Base-by-base conservation (phyloP, 2,888 invertebrate genomes). In the Trypoxylon attenuatum region DNA sequence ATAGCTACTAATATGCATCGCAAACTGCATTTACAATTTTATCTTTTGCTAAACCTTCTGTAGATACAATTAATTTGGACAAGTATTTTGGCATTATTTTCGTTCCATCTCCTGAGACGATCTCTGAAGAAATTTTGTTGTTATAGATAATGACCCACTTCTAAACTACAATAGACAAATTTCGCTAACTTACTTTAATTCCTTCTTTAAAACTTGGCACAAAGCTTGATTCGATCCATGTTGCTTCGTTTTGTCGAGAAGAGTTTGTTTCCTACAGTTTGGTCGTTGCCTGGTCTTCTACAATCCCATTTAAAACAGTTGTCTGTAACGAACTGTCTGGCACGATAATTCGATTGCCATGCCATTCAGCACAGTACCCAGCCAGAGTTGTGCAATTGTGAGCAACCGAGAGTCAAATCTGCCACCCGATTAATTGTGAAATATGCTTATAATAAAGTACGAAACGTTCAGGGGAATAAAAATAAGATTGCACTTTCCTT, bases 181-280 rank as follows among this genome's bases (percentile, higher is more conserved):
- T 19, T 43, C 42, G 33, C 60, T 45, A 29, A 39, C 38, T 51
- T 19, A 8, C 10, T 19, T 46, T 18, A 18, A n/a, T n/a, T n/a
- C n/a, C n/a, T 29, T 49, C 53, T 62, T 54, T 41, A 50, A 55
- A 6, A 50, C 56, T 68, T 68, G 52, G 55, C 63, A 52, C 39
- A 68, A 69, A 68, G 52, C 54, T 62, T 57, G 56, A 62, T 51
- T 54, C 54, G 49, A 63, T 60, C 43, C 39, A 46, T 51, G 56
- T 42, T 70, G 56, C 59, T 50, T 69, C 64, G 56, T 51, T 43
- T 53, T 47, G 39, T 41, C 41, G 67, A 59, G 67, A 55, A 67
- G 62, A 63, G 62, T 62, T 71, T 71, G 70, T 73, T 73, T 73
- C 73, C 73, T 70, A 71, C 62, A 63, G 69, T 66, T 66, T 69